phyloP scores from a whole-genome alignment of 2,113 vertebrate species.

The Nyctibius bracteatus region DNA sequence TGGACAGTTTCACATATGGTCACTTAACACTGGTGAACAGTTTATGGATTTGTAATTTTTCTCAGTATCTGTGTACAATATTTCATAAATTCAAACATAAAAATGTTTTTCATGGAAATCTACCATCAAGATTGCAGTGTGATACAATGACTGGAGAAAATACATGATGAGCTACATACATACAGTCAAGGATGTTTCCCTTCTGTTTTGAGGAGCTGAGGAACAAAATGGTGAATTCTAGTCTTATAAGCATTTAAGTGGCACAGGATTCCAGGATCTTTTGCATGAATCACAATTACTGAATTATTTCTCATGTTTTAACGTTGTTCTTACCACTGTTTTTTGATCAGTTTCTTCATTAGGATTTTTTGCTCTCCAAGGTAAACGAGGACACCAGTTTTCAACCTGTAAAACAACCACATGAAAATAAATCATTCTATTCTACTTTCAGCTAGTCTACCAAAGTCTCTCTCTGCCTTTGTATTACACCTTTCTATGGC shows the following conservation, averaged over 20 bases:
- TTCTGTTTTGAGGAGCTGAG: background rate
- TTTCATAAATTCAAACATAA: background rate
- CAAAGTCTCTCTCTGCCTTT: background rate
- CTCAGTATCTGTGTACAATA: background rate
- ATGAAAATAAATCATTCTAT: background rate
- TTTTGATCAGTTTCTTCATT: conserved; percentile 86
- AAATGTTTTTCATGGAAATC: background rate
- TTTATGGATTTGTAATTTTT: background rate
- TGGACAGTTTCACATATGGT: background rate
- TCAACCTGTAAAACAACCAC: conserved; percentile 84
- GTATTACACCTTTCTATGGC: background rate
- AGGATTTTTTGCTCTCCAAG: conserved; percentile 88
- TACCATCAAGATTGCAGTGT: background rate
- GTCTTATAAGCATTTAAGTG: background rate
- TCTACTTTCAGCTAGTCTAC: background rate
- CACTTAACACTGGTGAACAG: background rate
- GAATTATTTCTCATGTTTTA: background rate
- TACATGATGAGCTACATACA: background rate
- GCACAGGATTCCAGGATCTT: background rate
- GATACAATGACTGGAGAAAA: background rate
- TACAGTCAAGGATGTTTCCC: background rate
- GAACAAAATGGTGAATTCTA: background rate
- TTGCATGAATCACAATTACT: background rate
- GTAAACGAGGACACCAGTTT: conserved; percentile 98
- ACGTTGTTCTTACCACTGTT: conserved; percentile 76